Evolutionary conservation across 2,113 vertebrate genomes (phyloP).

Genomic region (Anas platyrhynchos): DNA sequence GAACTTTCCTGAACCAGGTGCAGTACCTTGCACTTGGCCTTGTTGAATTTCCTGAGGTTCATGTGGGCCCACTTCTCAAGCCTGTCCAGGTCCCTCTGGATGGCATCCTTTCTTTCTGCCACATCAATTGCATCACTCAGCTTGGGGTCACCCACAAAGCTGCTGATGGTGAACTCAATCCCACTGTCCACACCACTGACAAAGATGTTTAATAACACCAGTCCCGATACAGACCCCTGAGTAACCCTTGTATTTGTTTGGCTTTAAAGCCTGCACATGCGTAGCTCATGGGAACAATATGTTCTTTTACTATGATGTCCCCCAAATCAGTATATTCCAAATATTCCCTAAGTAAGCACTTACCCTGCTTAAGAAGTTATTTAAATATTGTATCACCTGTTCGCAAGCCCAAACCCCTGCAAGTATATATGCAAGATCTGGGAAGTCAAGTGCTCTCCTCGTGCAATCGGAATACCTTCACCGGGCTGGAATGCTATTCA

Average conservation of each 20-base stretch:
- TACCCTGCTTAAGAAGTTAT: not conserved
- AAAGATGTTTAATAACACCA: not conserved
- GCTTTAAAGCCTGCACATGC: not conserved
- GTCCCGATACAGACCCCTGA: not conserved
- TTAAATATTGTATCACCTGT: not conserved
- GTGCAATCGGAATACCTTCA: not conserved
- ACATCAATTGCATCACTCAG: not conserved
- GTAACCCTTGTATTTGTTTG: not conserved
- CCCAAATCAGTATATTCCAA: not conserved
- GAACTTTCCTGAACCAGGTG: not conserved
- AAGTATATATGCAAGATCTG: not conserved
- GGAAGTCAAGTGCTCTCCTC: not conserved
- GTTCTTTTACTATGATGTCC: not conserved
- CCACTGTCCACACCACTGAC: not conserved
- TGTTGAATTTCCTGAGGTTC: not conserved
- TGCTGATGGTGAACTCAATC: not conserved
- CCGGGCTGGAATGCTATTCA: constrained; percentile 2
- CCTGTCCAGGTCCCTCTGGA: not conserved
- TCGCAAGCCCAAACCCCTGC: not conserved
- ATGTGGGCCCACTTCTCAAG: not conserved
- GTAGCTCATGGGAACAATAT: not conserved
- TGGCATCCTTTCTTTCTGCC: not conserved
- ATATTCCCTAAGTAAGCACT: not conserved
- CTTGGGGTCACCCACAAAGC: not conserved
- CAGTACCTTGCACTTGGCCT: not conserved